These are phyloP conservation scores for Electrona antarctica DNA, from an alignment of 2,113 vertebrate species.

Conservation along the genomic window DNA sequence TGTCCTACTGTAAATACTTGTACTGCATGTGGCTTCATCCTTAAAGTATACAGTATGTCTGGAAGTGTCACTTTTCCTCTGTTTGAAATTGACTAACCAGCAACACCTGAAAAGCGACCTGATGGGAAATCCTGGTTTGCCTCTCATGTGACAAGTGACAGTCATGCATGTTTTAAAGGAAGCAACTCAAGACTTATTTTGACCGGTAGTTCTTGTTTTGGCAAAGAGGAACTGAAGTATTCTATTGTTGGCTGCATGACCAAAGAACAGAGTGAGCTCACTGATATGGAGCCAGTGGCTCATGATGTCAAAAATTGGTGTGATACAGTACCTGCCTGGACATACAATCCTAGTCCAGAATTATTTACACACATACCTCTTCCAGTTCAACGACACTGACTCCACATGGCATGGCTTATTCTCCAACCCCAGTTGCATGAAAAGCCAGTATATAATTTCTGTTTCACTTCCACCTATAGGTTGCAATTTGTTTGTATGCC, in stretches of 20 bases:
- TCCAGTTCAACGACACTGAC: slow-evolving; percentile 25
- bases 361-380: slow-evolving; percentile 32
- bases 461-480: background rate
- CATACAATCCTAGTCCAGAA: slow-evolving; percentile 18
- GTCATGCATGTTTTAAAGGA: slow-evolving; percentile 33
- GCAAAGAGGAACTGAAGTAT: slow-evolving; percentile 41
- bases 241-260: slow-evolving; percentile 3
- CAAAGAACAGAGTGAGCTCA: slow-evolving; percentile 2
- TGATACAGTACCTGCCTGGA: slow-evolving; percentile 21
- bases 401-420: slow-evolving; percentile 3
- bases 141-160: slow-evolving; percentile 36
- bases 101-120: background rate
- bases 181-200: slow-evolving; percentile 29
- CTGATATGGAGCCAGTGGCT: background rate
- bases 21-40: too few species aligned
- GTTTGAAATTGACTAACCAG: background rate
- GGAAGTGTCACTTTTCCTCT: too few species aligned
- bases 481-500: slow-evolving; percentile 20
- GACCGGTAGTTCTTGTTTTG: background rate
- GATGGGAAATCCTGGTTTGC: slow-evolving; percentile 19
- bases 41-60: too few species aligned
- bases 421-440: too few species aligned
- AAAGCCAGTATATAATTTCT: background rate
- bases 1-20: too few species aligned
- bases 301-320: background rate